Conservation (phyloP, 1,140 invertebrate species). For the Subanguina moxae region DNA sequence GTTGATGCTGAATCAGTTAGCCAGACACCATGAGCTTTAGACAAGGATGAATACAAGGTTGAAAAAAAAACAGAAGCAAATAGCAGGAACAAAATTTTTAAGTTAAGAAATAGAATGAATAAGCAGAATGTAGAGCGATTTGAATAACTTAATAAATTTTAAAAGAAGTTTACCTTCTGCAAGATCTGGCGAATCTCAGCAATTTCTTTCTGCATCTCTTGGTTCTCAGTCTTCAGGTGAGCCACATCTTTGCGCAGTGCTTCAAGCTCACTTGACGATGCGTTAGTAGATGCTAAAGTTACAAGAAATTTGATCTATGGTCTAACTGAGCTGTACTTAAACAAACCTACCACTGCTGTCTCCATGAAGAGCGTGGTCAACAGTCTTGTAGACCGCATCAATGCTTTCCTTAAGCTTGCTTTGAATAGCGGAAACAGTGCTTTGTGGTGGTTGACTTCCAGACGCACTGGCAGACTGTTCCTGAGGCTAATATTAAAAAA, state of each 20-base stretch:
- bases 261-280: slow-evolving; percentile 9
- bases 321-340: background rate
- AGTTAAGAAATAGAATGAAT: too few species aligned
- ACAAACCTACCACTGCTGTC: background rate
- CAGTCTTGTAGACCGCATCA: background rate
- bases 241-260: slow-evolving; percentile 15
- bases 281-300: background rate
- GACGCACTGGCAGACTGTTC: too few species aligned
- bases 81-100: background rate
- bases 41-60: background rate
- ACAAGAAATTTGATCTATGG: background rate
- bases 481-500: too few species aligned
- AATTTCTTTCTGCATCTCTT: slow-evolving; percentile 14
- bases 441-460: too few species aligned
- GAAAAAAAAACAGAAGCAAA: background rate
- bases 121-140: too few species aligned
- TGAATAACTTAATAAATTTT: background rate
- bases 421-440: background rate
- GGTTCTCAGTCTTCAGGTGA: slow-evolving; percentile 9
- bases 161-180: slow-evolving; percentile 13
- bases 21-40: background rate
- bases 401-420: background rate
- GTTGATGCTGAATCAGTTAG: too few species aligned
- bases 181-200: slow-evolving; percentile 9
- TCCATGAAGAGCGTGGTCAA: slow-evolving; percentile 3